Evolutionary conservation across 1,140 invertebrate species (phyloP).

Genomic region (Hyposmocoma kahamanoa): DNA sequence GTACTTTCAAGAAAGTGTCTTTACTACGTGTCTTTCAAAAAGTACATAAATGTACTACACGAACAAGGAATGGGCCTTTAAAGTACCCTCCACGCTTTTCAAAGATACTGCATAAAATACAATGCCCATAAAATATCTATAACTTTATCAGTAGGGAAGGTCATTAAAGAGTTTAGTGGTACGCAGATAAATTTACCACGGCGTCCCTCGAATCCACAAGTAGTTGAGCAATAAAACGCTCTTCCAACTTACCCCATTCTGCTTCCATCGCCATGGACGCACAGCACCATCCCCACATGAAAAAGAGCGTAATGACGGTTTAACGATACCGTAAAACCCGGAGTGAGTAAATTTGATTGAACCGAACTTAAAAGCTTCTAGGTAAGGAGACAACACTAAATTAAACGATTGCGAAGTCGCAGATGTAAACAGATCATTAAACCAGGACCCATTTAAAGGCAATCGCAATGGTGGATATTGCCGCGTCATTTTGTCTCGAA

Average conservation of each 20-base stretch:
- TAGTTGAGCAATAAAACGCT: constrained; percentile 39
- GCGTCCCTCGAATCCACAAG: constrained; percentile 45
- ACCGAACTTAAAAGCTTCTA: constrained; percentile 41
- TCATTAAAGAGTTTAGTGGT: constrained; percentile 17
- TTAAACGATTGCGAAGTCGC: constrained; percentile 29
- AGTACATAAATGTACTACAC: too few species aligned
- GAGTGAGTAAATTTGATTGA: constrained; percentile 38
- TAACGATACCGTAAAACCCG: constrained; percentile 48
- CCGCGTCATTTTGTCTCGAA: neutral
- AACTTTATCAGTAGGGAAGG: constrained; percentile 25
- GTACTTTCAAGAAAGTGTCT: too few species aligned
- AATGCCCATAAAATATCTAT: constrained; percentile 17
- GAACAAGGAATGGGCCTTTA: too few species aligned
- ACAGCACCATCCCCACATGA: constrained; percentile 47
- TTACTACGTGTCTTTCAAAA: too few species aligned
- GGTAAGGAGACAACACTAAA: constrained; percentile 36
- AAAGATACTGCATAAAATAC: constrained; percentile 19
- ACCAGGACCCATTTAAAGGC: neutral
- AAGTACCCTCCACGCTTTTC: too few species aligned
- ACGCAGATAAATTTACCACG: constrained; percentile 19
- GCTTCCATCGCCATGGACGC: constrained; percentile 29
- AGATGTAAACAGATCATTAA: constrained; percentile 22
- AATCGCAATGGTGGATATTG: neutral
- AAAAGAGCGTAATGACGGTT: constrained; percentile 51
- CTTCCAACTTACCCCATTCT: constrained; percentile 73